Evolutionary conservation across 2,888 invertebrate species (phyloP), one percentile per base, ranked within the genome.

Genomic region (Sturmia bella): DNA sequence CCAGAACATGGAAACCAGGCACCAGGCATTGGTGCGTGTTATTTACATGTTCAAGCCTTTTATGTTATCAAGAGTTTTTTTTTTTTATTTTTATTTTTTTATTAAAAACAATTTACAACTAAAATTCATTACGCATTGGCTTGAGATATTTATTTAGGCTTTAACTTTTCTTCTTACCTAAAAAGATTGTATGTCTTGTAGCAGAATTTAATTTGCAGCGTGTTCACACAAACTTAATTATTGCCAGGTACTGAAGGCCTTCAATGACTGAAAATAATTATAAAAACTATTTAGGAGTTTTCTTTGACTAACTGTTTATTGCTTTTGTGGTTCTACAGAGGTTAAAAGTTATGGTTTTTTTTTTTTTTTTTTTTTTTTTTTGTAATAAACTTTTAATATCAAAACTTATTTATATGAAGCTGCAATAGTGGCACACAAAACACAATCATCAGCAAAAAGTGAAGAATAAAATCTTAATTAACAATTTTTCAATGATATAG

Each of bases 111-210:
- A 64, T 43, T 70, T 66, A 59, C 19, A 50, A 63, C 52, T 45
- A 73, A 73, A 43, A 63, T 69, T 73, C 50, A 68, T 73, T 63
- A 77, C 77, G 76, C 73, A 76, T 73, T 56, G 63, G n/a, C 27
- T 72, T 48, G 41, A 15, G 32, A 24, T 7, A 12, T 32, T 32
- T 32, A 32, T 32, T 32, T 69, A 21, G 48, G 56, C 48, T 70
- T 56, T 45, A 45, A 66, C 32, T 37, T n/a, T 59, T 15, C 12
- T 56, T 57, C 32, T 50, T 56, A 54, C 41, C 17, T 43, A 43
- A 13, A 6, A 59, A 32, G 57, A 2, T 56, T 52, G 9, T 59
- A 13, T 56, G 43, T 54, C 50, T 15, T 17, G 15, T 66, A 52
- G 64, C 59, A 70, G 66, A 54, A 70, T 56, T 61, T 56, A 19